A percentile compares a stretch with the other conserved stretches of the same genome.
Conservation (phyloP, 2,888 invertebrate species). For the Cheilosia variabilis region DNA sequence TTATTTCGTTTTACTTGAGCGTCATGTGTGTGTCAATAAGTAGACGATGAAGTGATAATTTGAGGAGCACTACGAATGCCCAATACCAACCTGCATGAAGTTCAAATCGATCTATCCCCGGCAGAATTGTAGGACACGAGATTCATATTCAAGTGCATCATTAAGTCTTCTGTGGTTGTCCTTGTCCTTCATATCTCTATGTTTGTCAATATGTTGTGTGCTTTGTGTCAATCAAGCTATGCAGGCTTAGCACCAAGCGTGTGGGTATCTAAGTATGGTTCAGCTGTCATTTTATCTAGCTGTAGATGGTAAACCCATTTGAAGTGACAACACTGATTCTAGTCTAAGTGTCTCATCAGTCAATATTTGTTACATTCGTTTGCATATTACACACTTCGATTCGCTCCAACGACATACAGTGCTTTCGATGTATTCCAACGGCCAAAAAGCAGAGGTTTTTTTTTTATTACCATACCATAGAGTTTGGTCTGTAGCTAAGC, state of each 20-base stretch:
- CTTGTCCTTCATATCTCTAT: neutral
- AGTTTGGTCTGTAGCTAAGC: too few relatives aligned
- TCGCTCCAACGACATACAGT: too few relatives aligned
- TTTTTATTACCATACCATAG: too few relatives aligned
- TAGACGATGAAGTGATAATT: constrained; percentile 19
- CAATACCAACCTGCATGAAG: neutral
- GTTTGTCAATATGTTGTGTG: constrained; percentile 28
- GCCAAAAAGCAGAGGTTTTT: too few relatives aligned
- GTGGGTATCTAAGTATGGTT: too few relatives aligned
- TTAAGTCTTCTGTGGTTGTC: constrained; percentile 11
- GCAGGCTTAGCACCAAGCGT: constrained; percentile 2
- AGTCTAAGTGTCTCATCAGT: too few relatives aligned
- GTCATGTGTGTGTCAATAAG: constrained; percentile 2
- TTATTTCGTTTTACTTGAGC: constrained; percentile 6
- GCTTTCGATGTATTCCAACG: too few relatives aligned
- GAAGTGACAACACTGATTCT: too few relatives aligned
- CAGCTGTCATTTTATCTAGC: too few relatives aligned
- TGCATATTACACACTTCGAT: too few relatives aligned
- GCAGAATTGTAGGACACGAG: neutral
- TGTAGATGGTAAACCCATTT: too few relatives aligned
- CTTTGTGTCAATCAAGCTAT: constrained; percentile 39
- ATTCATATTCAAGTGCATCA: constrained; percentile 10
- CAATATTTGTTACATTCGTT: too few relatives aligned
- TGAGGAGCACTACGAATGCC: constrained; percentile 15
- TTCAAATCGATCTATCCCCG: constrained; percentile 3